Base-by-base conservation (phyloP, 2,797 vertebrate genomes). In the Mormyrops attenuatus region DNA sequence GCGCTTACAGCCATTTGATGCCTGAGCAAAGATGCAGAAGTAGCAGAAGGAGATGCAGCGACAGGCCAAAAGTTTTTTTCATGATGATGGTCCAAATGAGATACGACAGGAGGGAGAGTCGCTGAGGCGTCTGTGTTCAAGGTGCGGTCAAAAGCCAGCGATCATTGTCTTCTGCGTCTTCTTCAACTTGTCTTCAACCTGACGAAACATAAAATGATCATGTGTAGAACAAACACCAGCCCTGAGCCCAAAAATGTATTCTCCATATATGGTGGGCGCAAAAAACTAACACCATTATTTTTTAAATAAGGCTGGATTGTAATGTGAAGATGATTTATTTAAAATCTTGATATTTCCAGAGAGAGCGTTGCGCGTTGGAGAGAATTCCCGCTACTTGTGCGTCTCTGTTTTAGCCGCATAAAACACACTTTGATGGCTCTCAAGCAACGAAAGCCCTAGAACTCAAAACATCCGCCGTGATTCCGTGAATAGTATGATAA, bases 1-100 rank as follows among this genome's bases (percentile, higher is more conserved):
- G 93, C 94, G 98, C 98, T 99, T 95, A 99, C 98, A 99, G 97
- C 98, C 98, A 99, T 96, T 97, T 98, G 95, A 99, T 99, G 94
- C 97, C 97, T 0, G 95, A 96, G 96, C 97, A 98, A 93, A 98
- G 93, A 93, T 97, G 96, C 47, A 95, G 96, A 93, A 98, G 96
- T 93, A 98, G 95, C 92, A 98, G 93, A 91, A 98, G 96, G 94
- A 98, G 95, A 91, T 93, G 94, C 55, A 97, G 93, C 90, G 95
- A 95, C 91, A 97, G 95, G 91, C 96, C 95, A 60, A 92, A 94
- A 89, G 92, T 93, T 92, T 93, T 96, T 97, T 95, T 97, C 98
- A 97, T 98, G 93, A 94, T 96, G 92, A 92, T 87, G 89, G 89
- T 93, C 92, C 91, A 49, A 60, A 55, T 93, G 91, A 91, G 91